A percentile compares a stretch with the other conserved stretches of the same genome.
These are phyloP conservation scores for Sinocyclocheilus rhinocerous DNA, from an alignment of 2,113 vertebrate genomes.

Conservation along the genomic window DNA sequence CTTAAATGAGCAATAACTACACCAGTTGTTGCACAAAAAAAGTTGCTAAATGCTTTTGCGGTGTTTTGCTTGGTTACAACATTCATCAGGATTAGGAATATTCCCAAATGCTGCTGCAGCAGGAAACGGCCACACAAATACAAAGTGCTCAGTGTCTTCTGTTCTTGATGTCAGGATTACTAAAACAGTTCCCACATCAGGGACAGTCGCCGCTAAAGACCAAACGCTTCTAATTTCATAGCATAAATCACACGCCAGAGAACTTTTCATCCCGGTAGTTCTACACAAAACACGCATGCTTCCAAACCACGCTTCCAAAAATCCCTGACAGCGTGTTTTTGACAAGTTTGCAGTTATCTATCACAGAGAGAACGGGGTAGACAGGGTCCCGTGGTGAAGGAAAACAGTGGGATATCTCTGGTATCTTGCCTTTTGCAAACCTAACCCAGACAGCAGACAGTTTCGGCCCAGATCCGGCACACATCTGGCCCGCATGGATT, in stretches of 20 bases:
- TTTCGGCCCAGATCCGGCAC: no score
- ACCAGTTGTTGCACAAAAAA: not conserved
- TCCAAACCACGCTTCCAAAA: not conserved
- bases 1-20: not conserved
- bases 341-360: conserved; percentile 9
- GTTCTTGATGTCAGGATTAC: not conserved
- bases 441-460: no score
- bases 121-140: not conserved
- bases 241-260: not conserved
- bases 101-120: not conserved
- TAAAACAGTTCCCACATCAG: not conserved
- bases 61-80: not conserved
- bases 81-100: not conserved
- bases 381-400: not conserved
- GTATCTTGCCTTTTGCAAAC: conserved; percentile 15
- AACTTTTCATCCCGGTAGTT: not conserved
- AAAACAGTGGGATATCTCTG: conserved; percentile 5
- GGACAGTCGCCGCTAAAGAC: not conserved
- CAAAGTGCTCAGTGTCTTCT: not conserved
- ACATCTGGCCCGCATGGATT: no score
- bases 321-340: conserved; percentile 8
- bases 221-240: not conserved
- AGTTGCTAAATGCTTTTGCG: not conserved
- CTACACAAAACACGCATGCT: not conserved
- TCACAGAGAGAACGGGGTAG: not conserved